phyloP scores from a whole-genome alignment of 2,888 invertebrate genomes.

The Netelia inedita region DNA sequence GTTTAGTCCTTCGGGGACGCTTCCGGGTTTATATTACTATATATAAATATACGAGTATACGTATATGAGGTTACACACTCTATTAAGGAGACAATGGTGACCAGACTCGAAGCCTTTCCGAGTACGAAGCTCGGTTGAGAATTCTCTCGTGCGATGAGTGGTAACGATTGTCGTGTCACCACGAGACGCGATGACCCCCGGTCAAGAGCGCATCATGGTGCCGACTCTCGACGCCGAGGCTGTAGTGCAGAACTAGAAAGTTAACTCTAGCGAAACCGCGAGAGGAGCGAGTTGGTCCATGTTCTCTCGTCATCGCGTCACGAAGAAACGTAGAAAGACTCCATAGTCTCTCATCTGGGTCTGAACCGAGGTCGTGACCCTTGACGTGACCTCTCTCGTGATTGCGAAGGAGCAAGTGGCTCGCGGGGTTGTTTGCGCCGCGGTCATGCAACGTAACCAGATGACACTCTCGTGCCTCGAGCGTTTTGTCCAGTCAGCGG shows the following conservation, averaged over 20 bases:
- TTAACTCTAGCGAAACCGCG: conserved; percentile 69
- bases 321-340: conserved; percentile 40
- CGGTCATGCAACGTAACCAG: conserved; percentile 61
- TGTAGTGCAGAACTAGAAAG: conserved; percentile 68
- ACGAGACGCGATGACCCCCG: conserved; percentile 77
- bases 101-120: conserved; percentile 27
- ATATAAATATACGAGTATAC: not conserved
- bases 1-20: conserved; percentile 10
- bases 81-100: conserved; percentile 69
- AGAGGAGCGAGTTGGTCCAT: conserved; percentile 40
- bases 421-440: conserved; percentile 18
- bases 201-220: conserved; percentile 75
- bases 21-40: conserved; percentile 47
- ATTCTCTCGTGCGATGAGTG: conserved; percentile 78
- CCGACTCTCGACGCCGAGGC: conserved; percentile 7
- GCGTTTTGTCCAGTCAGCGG: conserved; percentile 46
- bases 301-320: conserved; percentile 60
- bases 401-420: conserved; percentile 65
- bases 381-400: conserved; percentile 63
- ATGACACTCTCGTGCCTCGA: conserved; percentile 57
- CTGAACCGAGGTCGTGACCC: conserved; percentile 5
- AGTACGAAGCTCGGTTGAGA: conserved; percentile 40
- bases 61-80: conserved; percentile 17
- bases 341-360: conserved; percentile 8
- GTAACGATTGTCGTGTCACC: conserved; percentile 80